Percentiles rank a stretch among this genome's conserved stretches.
These are phyloP conservation scores for Clusia tigrina DNA, from an alignment of 2,888 invertebrate genomes.

Conservation along the genomic window DNA sequence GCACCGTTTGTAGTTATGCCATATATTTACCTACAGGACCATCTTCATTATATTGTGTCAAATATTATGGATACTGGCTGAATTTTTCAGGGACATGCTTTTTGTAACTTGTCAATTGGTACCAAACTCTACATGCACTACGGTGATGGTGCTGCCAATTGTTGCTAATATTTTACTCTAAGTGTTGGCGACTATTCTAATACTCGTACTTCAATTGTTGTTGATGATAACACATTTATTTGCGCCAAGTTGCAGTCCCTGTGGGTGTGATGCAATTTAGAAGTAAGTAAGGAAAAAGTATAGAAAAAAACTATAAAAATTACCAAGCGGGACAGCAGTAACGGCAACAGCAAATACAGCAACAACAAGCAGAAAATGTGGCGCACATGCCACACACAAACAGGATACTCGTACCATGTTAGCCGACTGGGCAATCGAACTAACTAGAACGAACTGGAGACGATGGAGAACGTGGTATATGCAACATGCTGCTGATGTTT, in stretches of 20 bases:
- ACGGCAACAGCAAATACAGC: neutral
- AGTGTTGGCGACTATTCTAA: neutral
- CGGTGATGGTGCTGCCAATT: no score
- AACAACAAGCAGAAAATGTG: constrained; percentile 5
- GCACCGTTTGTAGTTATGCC: no score
- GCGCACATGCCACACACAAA: neutral
- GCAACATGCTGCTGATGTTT: neutral
- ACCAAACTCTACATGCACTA: no score
- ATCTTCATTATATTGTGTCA: no score
- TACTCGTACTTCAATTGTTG: constrained; percentile 28
- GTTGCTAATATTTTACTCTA: neutral
- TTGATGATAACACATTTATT: constrained; percentile 27
- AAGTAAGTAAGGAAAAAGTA: no score
- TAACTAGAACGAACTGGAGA: constrained; percentile 1
- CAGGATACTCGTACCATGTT: neutral
- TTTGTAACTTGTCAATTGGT: no score
- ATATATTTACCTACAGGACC: no score
- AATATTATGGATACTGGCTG: no score
- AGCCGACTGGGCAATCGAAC: neutral
- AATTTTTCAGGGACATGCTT: no score
- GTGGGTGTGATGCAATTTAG: constrained; percentile 19
- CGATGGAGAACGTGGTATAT: neutral
- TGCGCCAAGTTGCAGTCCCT: constrained; percentile 16
- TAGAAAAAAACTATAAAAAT: constrained; percentile 21
- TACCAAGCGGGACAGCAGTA: constrained; percentile 15